A percentile compares a stretch with the other conserved stretches of the same genome.
These are phyloP conservation scores for Iselma pallidipennis DNA, from an alignment of 2,888 invertebrate species.

Conservation along the genomic window DNA sequence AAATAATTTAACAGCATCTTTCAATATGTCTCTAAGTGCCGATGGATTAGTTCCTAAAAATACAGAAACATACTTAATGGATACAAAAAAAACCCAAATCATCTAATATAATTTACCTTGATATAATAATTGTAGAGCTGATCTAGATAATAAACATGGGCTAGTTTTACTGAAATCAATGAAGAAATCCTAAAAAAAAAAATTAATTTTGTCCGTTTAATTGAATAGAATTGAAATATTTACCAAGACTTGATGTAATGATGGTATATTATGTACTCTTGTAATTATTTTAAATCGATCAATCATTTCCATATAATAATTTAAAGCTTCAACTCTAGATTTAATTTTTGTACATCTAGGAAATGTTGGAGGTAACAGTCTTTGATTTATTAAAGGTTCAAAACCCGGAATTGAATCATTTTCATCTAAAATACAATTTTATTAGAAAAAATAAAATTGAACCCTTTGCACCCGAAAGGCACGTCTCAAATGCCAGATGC, in stretches of 20 bases:
- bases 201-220: neutral
- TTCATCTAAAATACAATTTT: constrained; percentile 58
- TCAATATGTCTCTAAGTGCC: constrained; percentile 71
- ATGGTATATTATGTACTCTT: constrained; percentile 76
- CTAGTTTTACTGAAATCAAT: constrained; percentile 86
- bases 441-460: constrained; percentile 8
- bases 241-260: constrained; percentile 83
- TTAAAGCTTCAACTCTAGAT: constrained; percentile 75
- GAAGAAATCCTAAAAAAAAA: constrained; percentile 77
- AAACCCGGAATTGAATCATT: constrained; percentile 88
- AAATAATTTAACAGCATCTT: constrained; percentile 84
- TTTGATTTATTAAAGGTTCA: constrained; percentile 94
- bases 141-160: constrained; percentile 91
- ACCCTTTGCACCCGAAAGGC: no score
- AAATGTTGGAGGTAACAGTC: constrained; percentile 96
- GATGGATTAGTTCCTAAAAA: constrained; percentile 62
- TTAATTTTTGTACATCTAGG: constrained; percentile 95
- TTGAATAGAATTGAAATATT: constrained; percentile 21
- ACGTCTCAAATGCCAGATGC: no score
- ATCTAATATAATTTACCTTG: constrained; percentile 52
- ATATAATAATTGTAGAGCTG: constrained; percentile 84
- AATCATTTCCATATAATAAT: constrained; percentile 82
- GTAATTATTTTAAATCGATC: constrained; percentile 78
- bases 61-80: neutral
- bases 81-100: neutral